Evolutionary conservation across 2,113 vertebrate species (phyloP).

Genomic region (Hippocampus barbouri): DNA sequence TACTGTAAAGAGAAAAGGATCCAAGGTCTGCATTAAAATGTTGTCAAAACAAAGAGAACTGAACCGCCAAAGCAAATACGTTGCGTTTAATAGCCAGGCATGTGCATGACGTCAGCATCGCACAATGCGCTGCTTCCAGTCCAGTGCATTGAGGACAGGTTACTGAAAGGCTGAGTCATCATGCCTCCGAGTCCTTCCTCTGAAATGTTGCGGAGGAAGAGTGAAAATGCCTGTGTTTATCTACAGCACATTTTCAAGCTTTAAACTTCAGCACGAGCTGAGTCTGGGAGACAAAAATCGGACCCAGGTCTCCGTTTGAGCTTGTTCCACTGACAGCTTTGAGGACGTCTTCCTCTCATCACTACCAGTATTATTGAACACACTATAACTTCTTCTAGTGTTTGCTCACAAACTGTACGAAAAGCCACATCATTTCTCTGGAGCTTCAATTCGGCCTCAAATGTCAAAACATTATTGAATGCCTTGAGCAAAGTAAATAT

Average conservation of each 20-base stretch:
- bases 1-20: background rate
- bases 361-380: too few relatives aligned
- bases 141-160: slow-evolving; percentile 31
- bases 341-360: too few relatives aligned
- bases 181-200: slow-evolving; percentile 16
- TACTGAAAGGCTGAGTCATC: slow-evolving; percentile 47
- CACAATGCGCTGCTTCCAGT: slow-evolving; percentile 23
- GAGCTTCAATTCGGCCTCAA: too few relatives aligned
- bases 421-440: too few relatives aligned
- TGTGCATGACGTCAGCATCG: slow-evolving; percentile 29
- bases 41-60: background rate
- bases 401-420: too few relatives aligned
- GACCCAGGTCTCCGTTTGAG: slow-evolving; percentile 17
- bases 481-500: too few relatives aligned
- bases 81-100: slow-evolving; percentile 13
- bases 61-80: slow-evolving; percentile 1
- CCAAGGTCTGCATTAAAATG: background rate
- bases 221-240: slow-evolving; percentile 25
- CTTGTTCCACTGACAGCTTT: slow-evolving; percentile 27
- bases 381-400: too few relatives aligned
- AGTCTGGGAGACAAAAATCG: slow-evolving; percentile 8
- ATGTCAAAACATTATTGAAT: too few relatives aligned
- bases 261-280: slow-evolving; percentile 27
- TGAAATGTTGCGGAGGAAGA: slow-evolving; percentile 25
- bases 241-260: slow-evolving; percentile 34